phyloP scores from a whole-genome alignment of 2,797 vertebrate species.

The Macropus fuliginosus region DNA sequence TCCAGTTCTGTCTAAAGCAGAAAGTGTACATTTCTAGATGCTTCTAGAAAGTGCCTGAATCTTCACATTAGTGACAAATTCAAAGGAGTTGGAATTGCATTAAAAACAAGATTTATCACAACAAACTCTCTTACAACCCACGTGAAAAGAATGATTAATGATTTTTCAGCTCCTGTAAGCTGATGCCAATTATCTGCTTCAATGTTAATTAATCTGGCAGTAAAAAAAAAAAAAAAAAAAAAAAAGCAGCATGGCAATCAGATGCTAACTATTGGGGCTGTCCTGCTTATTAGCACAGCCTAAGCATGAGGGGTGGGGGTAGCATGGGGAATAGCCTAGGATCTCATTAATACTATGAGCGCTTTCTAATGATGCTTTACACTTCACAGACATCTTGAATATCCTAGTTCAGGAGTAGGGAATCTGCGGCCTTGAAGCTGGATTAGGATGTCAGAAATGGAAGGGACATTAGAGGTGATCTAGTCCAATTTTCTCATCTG shows the following conservation, averaged over 20 bases:
- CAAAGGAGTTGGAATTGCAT: slow-evolving; percentile 63
- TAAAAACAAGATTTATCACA: slow-evolving; percentile 66
- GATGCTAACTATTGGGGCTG: slow-evolving; percentile 22
- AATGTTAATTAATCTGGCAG: slow-evolving; percentile 68
- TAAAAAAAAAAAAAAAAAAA: slow-evolving; percentile 13
- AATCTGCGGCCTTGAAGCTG: too few relatives aligned
- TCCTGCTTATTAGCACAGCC: slow-evolving; percentile 4
- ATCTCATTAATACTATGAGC: not conserved
- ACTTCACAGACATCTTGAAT: not conserved
- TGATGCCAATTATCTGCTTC: slow-evolving; percentile 66
- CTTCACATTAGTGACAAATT: slow-evolving; percentile 42
- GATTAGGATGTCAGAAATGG: not conserved
- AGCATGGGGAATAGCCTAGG: not conserved
- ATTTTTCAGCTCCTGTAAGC: slow-evolving; percentile 62
- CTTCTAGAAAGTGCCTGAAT: slow-evolving; percentile 65
- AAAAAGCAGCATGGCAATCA: slow-evolving; percentile 35
- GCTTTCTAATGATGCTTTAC: slow-evolving; percentile 14
- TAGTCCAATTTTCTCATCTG: not conserved
- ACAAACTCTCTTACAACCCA: slow-evolving; percentile 46
- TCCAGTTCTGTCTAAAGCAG: slow-evolving; percentile 6
- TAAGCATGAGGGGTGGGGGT: not conserved
- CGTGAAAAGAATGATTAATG: slow-evolving; percentile 63
- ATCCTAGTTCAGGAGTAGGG: too few relatives aligned
- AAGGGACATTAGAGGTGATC: not conserved
- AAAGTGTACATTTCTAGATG: slow-evolving; percentile 33